phyloP scores from a whole-genome alignment of 64 coral and sea anemone genomes.

The Pocillopora verrucosa region DNA sequence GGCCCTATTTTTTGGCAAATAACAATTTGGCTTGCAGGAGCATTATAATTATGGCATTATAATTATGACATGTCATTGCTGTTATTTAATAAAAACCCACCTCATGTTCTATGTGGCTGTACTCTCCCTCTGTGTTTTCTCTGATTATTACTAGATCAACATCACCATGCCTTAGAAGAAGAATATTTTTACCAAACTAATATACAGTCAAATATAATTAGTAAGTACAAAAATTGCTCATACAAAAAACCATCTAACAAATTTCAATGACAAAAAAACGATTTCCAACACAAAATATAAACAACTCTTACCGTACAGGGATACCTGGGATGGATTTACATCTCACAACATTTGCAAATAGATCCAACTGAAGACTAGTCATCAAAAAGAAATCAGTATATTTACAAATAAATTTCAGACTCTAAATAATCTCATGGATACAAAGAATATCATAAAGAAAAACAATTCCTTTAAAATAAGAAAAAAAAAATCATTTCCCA shows the following conservation, averaged over 20 bases:
- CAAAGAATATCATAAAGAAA: too few relatives aligned
- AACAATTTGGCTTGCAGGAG: too few relatives aligned
- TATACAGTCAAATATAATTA: not conserved
- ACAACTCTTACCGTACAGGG: constrained; percentile 68
- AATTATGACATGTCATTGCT: too few relatives aligned
- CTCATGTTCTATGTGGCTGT: constrained; percentile 99
- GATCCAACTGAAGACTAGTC: constrained; percentile 71
- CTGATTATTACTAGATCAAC: constrained; percentile 96
- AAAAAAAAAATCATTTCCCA: too few relatives aligned
- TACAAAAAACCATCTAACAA: too few relatives aligned
- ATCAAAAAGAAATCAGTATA: not conserved
- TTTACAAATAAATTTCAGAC: too few relatives aligned
- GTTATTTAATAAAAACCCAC: constrained; percentile 22
- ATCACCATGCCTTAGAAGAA: constrained; percentile 73
- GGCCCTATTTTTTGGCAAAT: too few relatives aligned
- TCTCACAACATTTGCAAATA: constrained; percentile 96
- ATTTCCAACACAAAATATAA: too few relatives aligned
- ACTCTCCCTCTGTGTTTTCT: constrained; percentile 99
- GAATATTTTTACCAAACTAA: not conserved
- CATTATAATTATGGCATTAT: too few relatives aligned
- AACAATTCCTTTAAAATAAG: too few relatives aligned
- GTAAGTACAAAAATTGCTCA: not conserved
- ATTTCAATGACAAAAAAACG: too few relatives aligned
- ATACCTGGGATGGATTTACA: constrained; percentile 91
- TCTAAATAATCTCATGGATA: too few relatives aligned